Evolutionary conservation across 1,140 invertebrate genomes (phyloP).

Genomic region (Riptortus pedestris): DNA sequence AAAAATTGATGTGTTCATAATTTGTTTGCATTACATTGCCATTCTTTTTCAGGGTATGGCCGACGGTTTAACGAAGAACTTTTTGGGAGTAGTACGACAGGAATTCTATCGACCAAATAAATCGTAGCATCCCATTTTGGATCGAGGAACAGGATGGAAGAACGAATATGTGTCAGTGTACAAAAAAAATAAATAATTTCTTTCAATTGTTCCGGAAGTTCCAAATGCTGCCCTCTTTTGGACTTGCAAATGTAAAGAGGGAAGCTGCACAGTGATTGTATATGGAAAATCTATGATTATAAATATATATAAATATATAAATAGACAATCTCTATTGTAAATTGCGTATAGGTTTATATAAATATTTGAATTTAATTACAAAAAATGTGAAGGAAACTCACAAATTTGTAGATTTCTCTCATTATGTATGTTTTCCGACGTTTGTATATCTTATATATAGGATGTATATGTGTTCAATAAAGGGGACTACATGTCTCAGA

Average conservation of each 20-base stretch:
- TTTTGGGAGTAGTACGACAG: constrained; percentile 12
- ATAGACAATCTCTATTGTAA: constrained; percentile 23
- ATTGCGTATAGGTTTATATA: constrained; percentile 23
- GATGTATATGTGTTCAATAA: constrained; percentile 17
- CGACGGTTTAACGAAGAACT: constrained; percentile 45
- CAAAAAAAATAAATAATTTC: background rate
- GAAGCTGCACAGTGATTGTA: background rate
- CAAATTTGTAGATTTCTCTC: constrained; percentile 12
- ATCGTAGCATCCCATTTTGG: background rate
- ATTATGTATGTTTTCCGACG: constrained; percentile 12
- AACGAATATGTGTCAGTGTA: constrained; percentile 5
- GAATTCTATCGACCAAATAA: constrained; percentile 14
- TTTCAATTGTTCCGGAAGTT: constrained; percentile 6
- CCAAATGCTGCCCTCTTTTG: background rate
- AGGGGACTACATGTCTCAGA: background rate
- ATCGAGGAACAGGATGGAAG: background rate
- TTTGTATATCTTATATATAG: constrained; percentile 21
- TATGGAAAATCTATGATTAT: constrained; percentile 1
- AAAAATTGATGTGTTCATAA: background rate
- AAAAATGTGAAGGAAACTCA: background rate
- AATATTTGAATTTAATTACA: constrained; percentile 9
- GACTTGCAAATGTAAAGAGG: background rate
- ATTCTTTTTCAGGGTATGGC: constrained; percentile 50
- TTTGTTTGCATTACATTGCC: background rate
- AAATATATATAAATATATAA: constrained; percentile 18